phyloP scores from a whole-genome alignment of 2,888 invertebrate genomes.

The Melanotus villosus region DNA sequence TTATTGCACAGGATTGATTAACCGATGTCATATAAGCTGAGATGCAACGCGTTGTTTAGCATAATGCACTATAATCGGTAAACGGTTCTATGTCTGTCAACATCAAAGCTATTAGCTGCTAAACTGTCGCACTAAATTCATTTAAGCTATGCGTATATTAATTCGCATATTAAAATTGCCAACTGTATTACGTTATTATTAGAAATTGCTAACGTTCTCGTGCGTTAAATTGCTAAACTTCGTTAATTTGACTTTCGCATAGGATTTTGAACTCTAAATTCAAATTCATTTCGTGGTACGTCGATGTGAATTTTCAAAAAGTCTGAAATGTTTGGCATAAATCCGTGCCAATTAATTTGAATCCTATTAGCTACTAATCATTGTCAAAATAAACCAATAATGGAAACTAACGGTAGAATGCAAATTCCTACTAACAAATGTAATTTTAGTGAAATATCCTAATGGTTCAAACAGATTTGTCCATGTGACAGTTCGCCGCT shows the following conservation, averaged over 20 bases:
- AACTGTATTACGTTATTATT: neutral
- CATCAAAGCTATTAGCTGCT: constrained; percentile 63
- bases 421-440: constrained; percentile 66
- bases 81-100: constrained; percentile 61
- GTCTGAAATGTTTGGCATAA: too few relatives aligned
- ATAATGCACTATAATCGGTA: constrained; percentile 64
- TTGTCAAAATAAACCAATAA: constrained; percentile 47
- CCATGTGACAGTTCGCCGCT: constrained; percentile 63
- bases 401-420: constrained; percentile 40
- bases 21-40: constrained; percentile 63
- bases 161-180: constrained; percentile 2
- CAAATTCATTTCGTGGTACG: too few relatives aligned
- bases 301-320: too few relatives aligned
- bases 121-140: constrained; percentile 56
- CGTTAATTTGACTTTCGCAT: too few relatives aligned
- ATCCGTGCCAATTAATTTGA: constrained; percentile 36
- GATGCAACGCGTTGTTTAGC: constrained; percentile 63
- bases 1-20: constrained; percentile 64
- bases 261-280: neutral
- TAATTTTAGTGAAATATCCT: constrained; percentile 66
- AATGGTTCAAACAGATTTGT: constrained; percentile 67
- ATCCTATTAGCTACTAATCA: constrained; percentile 44
- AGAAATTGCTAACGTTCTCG: neutral
- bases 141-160: constrained; percentile 49
- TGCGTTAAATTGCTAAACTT: neutral